Evolutionary conservation across 2,113 vertebrate species (phyloP).

Genomic region (Tupaia chinensis): DNA sequence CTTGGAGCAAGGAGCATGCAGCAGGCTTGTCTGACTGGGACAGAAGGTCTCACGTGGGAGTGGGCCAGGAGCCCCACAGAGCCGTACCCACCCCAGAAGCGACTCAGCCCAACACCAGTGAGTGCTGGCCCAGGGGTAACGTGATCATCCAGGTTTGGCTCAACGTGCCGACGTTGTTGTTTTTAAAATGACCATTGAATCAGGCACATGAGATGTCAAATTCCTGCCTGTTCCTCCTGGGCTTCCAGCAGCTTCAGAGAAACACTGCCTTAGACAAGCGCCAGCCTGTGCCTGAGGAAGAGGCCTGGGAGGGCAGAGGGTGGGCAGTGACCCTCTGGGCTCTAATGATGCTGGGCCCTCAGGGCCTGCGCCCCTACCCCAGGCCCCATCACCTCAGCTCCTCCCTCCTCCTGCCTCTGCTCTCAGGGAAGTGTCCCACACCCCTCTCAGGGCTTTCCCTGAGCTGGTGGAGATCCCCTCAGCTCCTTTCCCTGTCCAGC

Average conservation of each 20-base stretch:
- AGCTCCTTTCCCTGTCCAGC: background rate
- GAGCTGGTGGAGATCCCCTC: background rate
- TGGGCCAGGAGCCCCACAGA: background rate
- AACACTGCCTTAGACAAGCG: background rate
- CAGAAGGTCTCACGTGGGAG: background rate
- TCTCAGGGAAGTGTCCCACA: background rate
- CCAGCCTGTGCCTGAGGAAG: background rate
- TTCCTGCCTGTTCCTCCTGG: background rate
- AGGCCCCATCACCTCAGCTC: fast-evolving
- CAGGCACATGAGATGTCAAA: background rate
- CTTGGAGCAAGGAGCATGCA: background rate
- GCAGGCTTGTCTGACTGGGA: background rate
- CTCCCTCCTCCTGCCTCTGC: background rate
- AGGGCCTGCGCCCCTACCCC: fast-evolving
- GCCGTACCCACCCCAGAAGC: background rate
- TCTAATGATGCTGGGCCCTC: background rate
- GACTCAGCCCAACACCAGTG: no score
- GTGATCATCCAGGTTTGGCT: background rate
- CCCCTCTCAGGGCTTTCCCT: background rate
- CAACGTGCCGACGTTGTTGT: background rate
- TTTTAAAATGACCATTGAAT: slow-evolving; percentile 28
- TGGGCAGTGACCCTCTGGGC: background rate
- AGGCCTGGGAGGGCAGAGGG: background rate
- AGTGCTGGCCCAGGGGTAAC: background rate
- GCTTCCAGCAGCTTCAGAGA: background rate